Evolutionary conservation across 2,113 vertebrate species (phyloP), one percentile per base, ranked within the genome.

Genomic region (Callospermophilus lateralis): DNA sequence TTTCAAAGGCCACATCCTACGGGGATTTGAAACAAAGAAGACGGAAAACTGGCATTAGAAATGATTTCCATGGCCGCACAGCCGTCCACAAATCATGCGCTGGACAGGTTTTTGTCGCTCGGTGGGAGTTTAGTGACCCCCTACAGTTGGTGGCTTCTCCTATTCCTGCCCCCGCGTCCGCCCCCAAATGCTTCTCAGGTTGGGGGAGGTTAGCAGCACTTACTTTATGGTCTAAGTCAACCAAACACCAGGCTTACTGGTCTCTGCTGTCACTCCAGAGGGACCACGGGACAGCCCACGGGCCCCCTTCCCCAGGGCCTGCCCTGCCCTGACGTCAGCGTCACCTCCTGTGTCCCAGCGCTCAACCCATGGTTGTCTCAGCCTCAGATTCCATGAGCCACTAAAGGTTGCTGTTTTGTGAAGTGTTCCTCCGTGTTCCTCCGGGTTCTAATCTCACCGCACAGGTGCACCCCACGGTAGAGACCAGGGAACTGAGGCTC

Each of bases 251-350:
- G 17, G 39, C 48, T 51, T 19, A 7, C 1, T 1, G 1, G 3
- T 34, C 39, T 51, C 26, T 0, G 8, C 19, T 4, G 26, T 34
- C 6, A 7, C 13, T 20, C 39, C 12, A 2, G 1, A 20, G n/a
- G 7, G 37, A 34, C 15, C 13, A 19, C 11, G 0, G 8, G 6
- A 1, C 32, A 12, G 7, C 16, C 74, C 51, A 22, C 34, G 7
- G 1, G 6, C 0, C 53, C 3, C 42, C 39, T 0, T 20, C 2
- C 4, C 12, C 5, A 9, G 7, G 6, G 42, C 28, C 61, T 15
- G 0, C 2, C 0, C 34, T 16, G 4, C 63, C 68, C 0, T 0
- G 30, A 11, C 9, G 5, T 48, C 34, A 0, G 1, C 7, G 6
- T 5, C 1, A 24, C 26, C 13, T 48, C 11, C 63, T 4, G 30